A percentile compares a stretch with the other conserved stretches of the same genome.
These are phyloP conservation scores for Cavia aperea DNA, from an alignment of 2,113 vertebrate genomes.

Conservation along the genomic window DNA sequence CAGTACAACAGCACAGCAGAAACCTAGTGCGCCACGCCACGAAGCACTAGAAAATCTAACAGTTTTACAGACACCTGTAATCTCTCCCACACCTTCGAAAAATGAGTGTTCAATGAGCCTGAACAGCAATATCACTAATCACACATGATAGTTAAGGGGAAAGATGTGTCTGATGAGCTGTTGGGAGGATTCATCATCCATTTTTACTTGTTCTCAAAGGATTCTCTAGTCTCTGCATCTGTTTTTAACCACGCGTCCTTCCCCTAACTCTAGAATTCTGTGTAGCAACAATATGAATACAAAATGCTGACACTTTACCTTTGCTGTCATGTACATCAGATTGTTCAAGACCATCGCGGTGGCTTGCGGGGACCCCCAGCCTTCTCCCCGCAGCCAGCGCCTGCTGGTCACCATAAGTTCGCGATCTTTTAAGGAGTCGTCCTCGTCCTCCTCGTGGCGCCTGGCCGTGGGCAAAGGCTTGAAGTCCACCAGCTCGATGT, in stretches of 20 bases:
- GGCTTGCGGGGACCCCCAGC: constrained; percentile 96
- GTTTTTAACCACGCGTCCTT: background rate
- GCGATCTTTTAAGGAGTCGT: constrained; percentile 83
- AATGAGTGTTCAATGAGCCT: background rate
- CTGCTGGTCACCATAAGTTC: constrained; percentile 97
- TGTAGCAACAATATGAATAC: background rate
- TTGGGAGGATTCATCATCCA: background rate
- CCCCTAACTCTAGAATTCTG: background rate
- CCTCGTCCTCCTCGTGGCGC: constrained; percentile 87
- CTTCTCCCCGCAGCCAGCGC: constrained; percentile 94
- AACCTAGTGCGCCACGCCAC: background rate
- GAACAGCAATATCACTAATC: background rate
- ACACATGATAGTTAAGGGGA: background rate
- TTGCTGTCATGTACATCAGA: constrained; percentile 99
- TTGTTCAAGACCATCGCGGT: constrained; percentile 98
- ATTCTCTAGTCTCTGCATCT: background rate
- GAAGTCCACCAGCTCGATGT: constrained; percentile 93
- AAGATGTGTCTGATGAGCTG: background rate
- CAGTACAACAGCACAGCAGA: background rate
- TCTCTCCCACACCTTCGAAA: background rate
- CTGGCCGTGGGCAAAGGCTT: constrained; percentile 83
- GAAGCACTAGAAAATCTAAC: background rate
- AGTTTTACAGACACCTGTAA: background rate
- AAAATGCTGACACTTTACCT: constrained; percentile 78
- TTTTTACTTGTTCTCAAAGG: background rate